Base-by-base conservation (phyloP, 2,888 invertebrate species). In the Amblyteles armatorius region DNA sequence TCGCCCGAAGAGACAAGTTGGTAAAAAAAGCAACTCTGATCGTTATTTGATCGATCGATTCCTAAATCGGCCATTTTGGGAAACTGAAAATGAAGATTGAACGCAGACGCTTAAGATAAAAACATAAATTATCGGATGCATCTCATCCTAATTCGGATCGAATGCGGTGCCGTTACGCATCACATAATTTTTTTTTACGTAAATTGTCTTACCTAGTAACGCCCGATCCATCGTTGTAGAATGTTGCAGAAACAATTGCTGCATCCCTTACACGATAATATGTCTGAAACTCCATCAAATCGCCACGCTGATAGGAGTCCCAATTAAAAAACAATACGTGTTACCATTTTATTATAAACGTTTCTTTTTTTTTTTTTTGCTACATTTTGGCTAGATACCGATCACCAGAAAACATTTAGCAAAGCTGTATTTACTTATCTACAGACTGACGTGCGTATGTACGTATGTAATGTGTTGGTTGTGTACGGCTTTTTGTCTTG, bases 321-420 rank as follows among this genome's bases (percentile, higher is more conserved):
- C 79, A 90, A 88, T 91, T 91, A 90, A 90, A 91, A 92, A 93
- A 93, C 92, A 92, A 90, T 93, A 92, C 89, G 88, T 92, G 92
- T 93, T 92, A 93, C 91, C 92, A 93, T 93, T 94, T 94, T 93
- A 93, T 93, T 94, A 94, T 92, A 93, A 94, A 93, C 90, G 90
- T 92, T 92, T 85, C 89, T 89, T 83, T 84, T 79, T 88, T 87
- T 91, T 71, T 84, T 69, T 82, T 90, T 90, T 88, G 88, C 93
- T 94, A 94, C 94, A 94, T 93, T 92, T 93, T 92, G 90, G 91
- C 91, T 93, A 92, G 90, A 93, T 93, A 93, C 93, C 93, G 91
- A 92, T 93, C 93, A 93, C 93, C 93, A 93, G 91, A 92, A 93
- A 94, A 94, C 93, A 93, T 90, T 94, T 92, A 93, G 93, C 93